phyloP scores from a whole-genome alignment of 2,797 vertebrate genomes.

The Argyrosomus regius region DNA sequence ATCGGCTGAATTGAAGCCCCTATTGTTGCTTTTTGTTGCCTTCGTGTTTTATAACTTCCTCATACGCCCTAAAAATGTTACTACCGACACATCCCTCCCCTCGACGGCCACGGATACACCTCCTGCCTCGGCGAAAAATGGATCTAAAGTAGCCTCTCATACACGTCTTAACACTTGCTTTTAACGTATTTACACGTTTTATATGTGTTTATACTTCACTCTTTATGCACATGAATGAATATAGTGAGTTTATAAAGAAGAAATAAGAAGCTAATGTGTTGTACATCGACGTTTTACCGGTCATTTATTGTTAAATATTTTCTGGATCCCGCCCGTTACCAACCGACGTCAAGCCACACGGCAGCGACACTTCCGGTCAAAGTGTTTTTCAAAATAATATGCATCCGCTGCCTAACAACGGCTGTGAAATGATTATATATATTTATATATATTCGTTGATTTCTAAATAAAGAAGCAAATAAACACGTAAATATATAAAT shows the following conservation, averaged over 20 bases:
- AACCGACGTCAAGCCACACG: too few species aligned
- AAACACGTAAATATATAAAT: not conserved
- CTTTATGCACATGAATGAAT: too few species aligned
- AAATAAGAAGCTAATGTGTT: accelerated
- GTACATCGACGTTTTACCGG: not conserved
- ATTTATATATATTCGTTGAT: too few species aligned
- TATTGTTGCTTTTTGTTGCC: not conserved
- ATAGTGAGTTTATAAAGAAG: accelerated
- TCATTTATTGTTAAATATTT: conserved; percentile 2
- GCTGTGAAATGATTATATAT: too few species aligned
- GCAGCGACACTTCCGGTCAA: conserved; percentile 35
- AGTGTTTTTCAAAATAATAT: conserved; percentile 36
- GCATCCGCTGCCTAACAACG: too few species aligned
- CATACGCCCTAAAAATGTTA: conserved; percentile 63
- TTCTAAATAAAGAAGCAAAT: not conserved
- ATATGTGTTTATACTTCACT: not conserved
- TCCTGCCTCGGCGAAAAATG: not conserved
- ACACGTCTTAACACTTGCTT: not conserved
- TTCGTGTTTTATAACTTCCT: conserved; percentile 69
- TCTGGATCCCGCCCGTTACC: not conserved
- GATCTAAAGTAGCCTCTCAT: not conserved
- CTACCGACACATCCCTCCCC: conserved; percentile 34
- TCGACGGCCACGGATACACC: conserved; percentile 14
- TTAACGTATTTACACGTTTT: not conserved
- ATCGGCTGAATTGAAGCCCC: not conserved